Evolutionary conservation across 2,888 invertebrate genomes (phyloP), one percentile per base, ranked within the genome.

Genomic region (Pseudoips prasinana): DNA sequence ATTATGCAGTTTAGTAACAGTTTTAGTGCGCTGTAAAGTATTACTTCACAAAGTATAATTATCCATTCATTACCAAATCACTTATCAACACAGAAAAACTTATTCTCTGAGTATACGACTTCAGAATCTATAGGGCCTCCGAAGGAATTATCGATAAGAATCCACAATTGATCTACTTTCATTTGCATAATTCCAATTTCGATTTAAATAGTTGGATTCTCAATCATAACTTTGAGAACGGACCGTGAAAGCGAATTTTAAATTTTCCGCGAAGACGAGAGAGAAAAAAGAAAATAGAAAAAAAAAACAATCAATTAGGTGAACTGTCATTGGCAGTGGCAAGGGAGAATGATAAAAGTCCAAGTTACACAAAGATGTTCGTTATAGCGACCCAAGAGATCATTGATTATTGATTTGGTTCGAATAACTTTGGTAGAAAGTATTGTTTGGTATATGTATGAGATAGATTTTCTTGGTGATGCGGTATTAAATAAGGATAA

Each of bases 261-360:
- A 78, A 70, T 63, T 67, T 64, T 51, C 60, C 63, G 53, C 61
- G 46, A 65, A 61, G 48, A 54, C 34, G 53, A 20, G 51, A 52
- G 55, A 43, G 49, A 39, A 45, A 39, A 44, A 29, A 35, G 23
- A 42, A 60, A 65, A 63, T 44, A 41, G 35, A 53, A 48, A 65
- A 67, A 73, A 78, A 79, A 83, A 81, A 76, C 73, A 77, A 83
- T 78, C 85, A 86, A 87, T 86, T 85, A 86, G 73, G 58, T 52
- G 70, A 80, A 67, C 84, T 87, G 87, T 85, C 87, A 83, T 42
- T 51, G 52, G 57, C 86, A 85, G 81, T 34, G 40, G 57, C 57
- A 55, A 57, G 64, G 63, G 67, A 65, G 54, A 64, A 64, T 62
- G 62, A 61, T 64, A 65, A 65, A 61, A 56, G 60, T 64, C 62